Evolutionary conservation across 1,140 invertebrate genomes (phyloP).

Genomic region (Stegodyphus dumicola): DNA sequence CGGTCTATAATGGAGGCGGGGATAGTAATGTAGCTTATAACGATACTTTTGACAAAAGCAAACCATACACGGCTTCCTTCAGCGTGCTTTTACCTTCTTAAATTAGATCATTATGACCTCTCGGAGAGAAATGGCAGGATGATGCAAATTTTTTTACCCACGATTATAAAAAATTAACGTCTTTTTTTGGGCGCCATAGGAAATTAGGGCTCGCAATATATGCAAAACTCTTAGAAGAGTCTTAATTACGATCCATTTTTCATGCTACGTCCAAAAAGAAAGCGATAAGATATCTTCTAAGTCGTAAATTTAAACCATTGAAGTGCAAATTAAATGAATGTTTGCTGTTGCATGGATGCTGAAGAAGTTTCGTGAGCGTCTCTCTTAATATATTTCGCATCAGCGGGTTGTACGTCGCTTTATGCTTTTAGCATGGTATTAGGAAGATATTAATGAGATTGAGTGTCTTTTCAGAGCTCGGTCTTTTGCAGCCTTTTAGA

Average conservation of each 20-base stretch:
- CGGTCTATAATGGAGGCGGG: neutral
- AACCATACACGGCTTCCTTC: neutral
- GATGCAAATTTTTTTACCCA: neutral
- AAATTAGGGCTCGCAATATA: neutral
- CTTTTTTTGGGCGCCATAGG: neutral
- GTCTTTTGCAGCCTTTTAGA: too few relatives aligned
- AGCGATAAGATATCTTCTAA: constrained; percentile 4
- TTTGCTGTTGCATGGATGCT: neutral
- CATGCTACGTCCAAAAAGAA: neutral
- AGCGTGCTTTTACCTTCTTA: neutral
- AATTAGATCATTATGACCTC: constrained; percentile 21
- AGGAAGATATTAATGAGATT: too few relatives aligned
- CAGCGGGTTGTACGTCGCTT: neutral
- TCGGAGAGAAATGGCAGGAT: neutral
- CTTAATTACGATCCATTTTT: constrained; percentile 18
- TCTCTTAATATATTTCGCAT: neutral
- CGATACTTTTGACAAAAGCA: too few relatives aligned
- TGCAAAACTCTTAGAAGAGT: neutral
- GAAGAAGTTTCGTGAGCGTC: neutral
- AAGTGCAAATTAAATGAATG: constrained; percentile 47
- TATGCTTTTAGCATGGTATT: too few relatives aligned
- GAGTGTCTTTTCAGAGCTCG: too few relatives aligned
- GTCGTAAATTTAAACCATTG: constrained; percentile 17
- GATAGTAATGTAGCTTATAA: too few relatives aligned
- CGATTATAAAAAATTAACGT: constrained; percentile 13